Evolutionary conservation across 2,888 invertebrate genomes (phyloP).

Genomic region (Parascotia fuliginaria): DNA sequence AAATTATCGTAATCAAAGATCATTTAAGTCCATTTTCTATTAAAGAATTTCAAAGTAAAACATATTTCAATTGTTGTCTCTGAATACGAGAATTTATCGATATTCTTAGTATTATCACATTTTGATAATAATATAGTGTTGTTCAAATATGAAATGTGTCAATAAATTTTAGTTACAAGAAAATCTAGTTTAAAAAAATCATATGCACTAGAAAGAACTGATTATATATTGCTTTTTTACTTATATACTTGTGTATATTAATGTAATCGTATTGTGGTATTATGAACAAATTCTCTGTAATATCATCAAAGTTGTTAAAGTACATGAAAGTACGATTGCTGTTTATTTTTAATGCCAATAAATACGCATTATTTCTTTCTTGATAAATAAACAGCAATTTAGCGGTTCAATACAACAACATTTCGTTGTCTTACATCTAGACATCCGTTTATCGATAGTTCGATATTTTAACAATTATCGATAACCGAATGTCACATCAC

Average conservation of each 20-base stretch:
- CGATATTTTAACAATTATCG: slow-evolving; percentile 33
- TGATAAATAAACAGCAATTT: slow-evolving; percentile 16
- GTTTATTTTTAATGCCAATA: slow-evolving; percentile 11
- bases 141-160: slow-evolving; percentile 30
- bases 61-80: not conserved
- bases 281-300: slow-evolving; percentile 39
- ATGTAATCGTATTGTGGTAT: slow-evolving; percentile 36
- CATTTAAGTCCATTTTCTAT: not conserved
- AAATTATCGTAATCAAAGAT: slow-evolving; percentile 14
- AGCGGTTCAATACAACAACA: slow-evolving; percentile 25
- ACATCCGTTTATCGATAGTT: slow-evolving; percentile 32
- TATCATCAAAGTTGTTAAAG: slow-evolving; percentile 9
- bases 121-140: slow-evolving; percentile 30
- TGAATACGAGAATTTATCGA: slow-evolving; percentile 10
- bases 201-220: slow-evolving; percentile 52
- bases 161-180: slow-evolving; percentile 25
- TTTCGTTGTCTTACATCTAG: slow-evolving; percentile 36
- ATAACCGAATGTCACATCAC: slow-evolving; percentile 29
- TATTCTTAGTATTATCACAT: slow-evolving; percentile 27
- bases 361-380: not conserved
- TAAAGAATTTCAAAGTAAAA: not conserved
- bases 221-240: slow-evolving; percentile 53
- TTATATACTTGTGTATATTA: slow-evolving; percentile 45
- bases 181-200: slow-evolving; percentile 25
- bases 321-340: slow-evolving; percentile 8